Percentiles rank a stretch among this genome's conserved stretches.
Evolutionary conservation across 2,888 invertebrate species (phyloP).

Genomic region (Drosophila limbata): DNA sequence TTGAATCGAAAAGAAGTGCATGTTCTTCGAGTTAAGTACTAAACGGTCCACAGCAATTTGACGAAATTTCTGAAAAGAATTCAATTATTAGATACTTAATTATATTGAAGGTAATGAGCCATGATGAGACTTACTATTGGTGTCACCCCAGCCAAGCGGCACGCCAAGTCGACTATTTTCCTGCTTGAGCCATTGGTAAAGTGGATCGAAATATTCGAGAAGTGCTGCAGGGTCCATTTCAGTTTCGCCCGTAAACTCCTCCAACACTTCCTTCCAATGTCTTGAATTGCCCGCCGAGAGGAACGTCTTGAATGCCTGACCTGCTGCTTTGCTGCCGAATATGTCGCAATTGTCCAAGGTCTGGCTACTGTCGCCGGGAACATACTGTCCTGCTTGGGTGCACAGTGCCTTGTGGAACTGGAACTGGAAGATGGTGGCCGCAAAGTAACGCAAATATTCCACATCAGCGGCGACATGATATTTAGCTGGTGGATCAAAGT

Average conservation of each 20-base stretch:
- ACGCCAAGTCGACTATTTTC: slow-evolving; percentile 90
- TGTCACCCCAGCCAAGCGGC: slow-evolving; percentile 87
- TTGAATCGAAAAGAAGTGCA: not conserved
- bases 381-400: slow-evolving; percentile 91
- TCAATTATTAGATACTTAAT: not conserved
- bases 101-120: not conserved
- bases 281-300: slow-evolving; percentile 89
- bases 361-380: slow-evolving; percentile 84
- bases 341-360: slow-evolving; percentile 92
- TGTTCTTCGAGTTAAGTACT: slow-evolving; percentile 53
- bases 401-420: slow-evolving; percentile 91
- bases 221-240: slow-evolving; percentile 91
- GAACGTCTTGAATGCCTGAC: slow-evolving; percentile 89
- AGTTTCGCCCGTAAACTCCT: slow-evolving; percentile 91
- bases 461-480: slow-evolving; percentile 91
- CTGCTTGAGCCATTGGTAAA: slow-evolving; percentile 90
- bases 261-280: slow-evolving; percentile 93
- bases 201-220: slow-evolving; percentile 92
- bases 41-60: slow-evolving; percentile 65
- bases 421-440: slow-evolving; percentile 92
- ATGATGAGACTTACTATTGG: slow-evolving; percentile 77
- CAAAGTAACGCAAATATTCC: slow-evolving; percentile 90
- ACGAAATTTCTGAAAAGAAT: slow-evolving; percentile 70
- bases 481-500: slow-evolving; percentile 92
- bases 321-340: slow-evolving; percentile 92